Evolutionary conservation across 2,113 vertebrate genomes (phyloP), one percentile per base, ranked within the genome.

Genomic region (Nematolebias whitei): DNA sequence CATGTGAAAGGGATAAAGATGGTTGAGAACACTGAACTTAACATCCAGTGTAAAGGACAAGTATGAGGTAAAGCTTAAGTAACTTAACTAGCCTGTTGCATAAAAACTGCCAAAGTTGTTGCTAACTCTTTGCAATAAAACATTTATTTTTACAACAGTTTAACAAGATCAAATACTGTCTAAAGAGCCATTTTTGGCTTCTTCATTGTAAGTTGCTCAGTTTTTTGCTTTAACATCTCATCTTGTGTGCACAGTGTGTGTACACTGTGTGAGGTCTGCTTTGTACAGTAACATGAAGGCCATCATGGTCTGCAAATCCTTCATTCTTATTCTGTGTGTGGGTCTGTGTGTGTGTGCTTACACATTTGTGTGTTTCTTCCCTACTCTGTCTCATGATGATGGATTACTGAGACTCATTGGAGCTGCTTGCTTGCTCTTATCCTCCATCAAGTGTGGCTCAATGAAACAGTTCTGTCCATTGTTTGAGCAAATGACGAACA

Each of bases 401-500:
- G 86, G 87, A 86, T 89, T 90, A 89, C 59, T 23, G 69, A 56
- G 74, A 77, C 54, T 76, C 72, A 16, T 52, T 85, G 72, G 74
- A 76, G 65, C 81, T 74, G 78, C 74, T 65, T 62, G 68, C 82
- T 65, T 63, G 65, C 68, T 60, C 82, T 90, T 86, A 89, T 90
- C 83, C 89, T 72, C 63, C 74, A 82, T 87, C 83, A 72, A 77
- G 78, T 71, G 67, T 65, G 74, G 79, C 78, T 82, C 79, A 85
- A 4, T 68, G 74, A 62, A 87, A 89, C 84, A 85, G 63, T 71
- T 22, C 73, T 79, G 54, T 71, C 78, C 65, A 88, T 89, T 90
- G 89, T 90, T 85, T 66, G n/a, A 63, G 22, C 4, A 20, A 40
- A 38, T 52, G 54, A 24, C 5, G 29, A 64, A 60, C 49, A 32